These are phyloP conservation scores for Phoxinus dragarum DNA, from an alignment of 2,797 vertebrate genomes.

Conservation along the genomic window DNA sequence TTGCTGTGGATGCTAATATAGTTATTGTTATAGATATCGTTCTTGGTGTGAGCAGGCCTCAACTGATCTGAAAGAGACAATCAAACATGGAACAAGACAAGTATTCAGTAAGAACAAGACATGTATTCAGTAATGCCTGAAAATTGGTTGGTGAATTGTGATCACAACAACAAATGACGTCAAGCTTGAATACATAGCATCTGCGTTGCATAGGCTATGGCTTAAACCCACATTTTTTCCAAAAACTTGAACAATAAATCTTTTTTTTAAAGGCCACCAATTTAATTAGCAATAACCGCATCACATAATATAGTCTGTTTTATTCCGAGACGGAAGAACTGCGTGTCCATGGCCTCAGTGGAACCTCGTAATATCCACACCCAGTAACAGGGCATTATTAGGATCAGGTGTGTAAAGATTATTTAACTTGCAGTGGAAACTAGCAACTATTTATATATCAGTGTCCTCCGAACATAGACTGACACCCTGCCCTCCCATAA, in stretches of 20 bases:
- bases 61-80: not conserved
- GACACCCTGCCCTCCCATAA: slow-evolving; percentile 35
- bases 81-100: not conserved
- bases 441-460: slow-evolving; percentile 37
- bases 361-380: slow-evolving; percentile 39
- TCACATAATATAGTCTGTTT: slow-evolving; percentile 4
- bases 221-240: not conserved
- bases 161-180: not conserved
- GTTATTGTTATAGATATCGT: not conserved
- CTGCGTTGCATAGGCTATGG: not conserved
- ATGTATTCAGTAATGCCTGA: not conserved
- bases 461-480: slow-evolving; percentile 40
- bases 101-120: not conserved
- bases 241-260: slow-evolving; percentile 1
- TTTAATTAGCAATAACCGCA: not conserved
- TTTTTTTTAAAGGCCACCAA: not conserved
- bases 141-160: not conserved
- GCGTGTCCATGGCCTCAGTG: not conserved
- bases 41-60: not conserved
- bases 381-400: slow-evolving; percentile 56
- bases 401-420: slow-evolving; percentile 33
- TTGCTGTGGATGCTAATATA: not conserved
- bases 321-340: slow-evolving; percentile 2
- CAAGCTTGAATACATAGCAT: not conserved
- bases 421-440: slow-evolving; percentile 59